Percentiles rank a stretch among this genome's conserved stretches.
These are phyloP conservation scores for Drosophila lacertosa DNA, from an alignment of 1,140 invertebrate genomes.

Conservation along the genomic window DNA sequence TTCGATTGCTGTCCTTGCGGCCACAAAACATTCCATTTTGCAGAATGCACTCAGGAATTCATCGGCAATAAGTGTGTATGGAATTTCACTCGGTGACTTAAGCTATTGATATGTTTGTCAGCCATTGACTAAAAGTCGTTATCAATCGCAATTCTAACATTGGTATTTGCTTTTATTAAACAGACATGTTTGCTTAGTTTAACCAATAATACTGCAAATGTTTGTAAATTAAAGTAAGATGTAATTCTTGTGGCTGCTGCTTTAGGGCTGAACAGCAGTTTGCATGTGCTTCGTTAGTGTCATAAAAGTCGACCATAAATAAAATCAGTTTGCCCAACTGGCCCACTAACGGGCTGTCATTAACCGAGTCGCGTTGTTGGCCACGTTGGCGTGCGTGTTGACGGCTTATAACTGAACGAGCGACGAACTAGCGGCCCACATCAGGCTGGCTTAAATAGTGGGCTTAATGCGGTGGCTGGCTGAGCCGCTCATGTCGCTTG, in stretches of 20 bases:
- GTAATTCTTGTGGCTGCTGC: slow-evolving; percentile 7
- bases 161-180: slow-evolving; percentile 14
- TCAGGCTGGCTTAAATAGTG: slow-evolving; percentile 38
- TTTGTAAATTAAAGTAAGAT: slow-evolving; percentile 23
- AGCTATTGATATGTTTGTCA: slow-evolving; percentile 57
- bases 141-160: not conserved
- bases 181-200: not conserved
- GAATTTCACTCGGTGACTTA: slow-evolving; percentile 47
- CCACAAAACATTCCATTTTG: slow-evolving; percentile 55
- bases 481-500: slow-evolving; percentile 47
- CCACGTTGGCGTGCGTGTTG: slow-evolving; percentile 56
- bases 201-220: slow-evolving; percentile 10
- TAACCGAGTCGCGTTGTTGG: slow-evolving; percentile 41
- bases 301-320: slow-evolving; percentile 72
- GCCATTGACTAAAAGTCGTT: slow-evolving; percentile 10
- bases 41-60: slow-evolving; percentile 50
- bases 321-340: slow-evolving; percentile 58
- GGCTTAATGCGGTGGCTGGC: slow-evolving; percentile 59
- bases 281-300: slow-evolving; percentile 53
- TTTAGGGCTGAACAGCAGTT: slow-evolving; percentile 29
- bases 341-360: slow-evolving; percentile 47
- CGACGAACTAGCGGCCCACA: slow-evolving; percentile 20
- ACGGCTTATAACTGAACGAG: slow-evolving; percentile 70
- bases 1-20: slow-evolving; percentile 34
- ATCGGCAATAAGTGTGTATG: slow-evolving; percentile 46